Conservation (phyloP, 2,797 vertebrate genomes). For the Pantherophis alleghaniensis region DNA sequence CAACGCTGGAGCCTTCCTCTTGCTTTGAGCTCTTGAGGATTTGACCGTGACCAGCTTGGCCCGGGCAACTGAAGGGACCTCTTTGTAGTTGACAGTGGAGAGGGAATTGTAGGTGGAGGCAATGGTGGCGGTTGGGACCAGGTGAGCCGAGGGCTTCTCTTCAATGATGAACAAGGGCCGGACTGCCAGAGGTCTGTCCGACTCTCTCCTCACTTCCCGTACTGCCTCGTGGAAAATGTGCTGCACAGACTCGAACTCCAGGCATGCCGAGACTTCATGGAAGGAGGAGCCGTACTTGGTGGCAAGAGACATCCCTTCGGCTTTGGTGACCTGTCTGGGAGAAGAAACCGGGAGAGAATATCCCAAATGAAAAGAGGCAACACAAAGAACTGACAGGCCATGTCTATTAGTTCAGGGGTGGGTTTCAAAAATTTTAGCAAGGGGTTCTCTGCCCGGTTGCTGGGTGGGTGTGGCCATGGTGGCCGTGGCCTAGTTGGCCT, state of each 20-base stretch:
- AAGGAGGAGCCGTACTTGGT: slow-evolving; percentile 80
- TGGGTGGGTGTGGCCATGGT: too few species aligned
- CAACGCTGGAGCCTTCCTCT: slow-evolving; percentile 85
- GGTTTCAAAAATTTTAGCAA: too few species aligned
- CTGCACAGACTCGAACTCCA: slow-evolving; percentile 83
- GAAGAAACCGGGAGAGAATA: background rate
- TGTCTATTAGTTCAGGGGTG: background rate
- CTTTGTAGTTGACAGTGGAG: slow-evolving; percentile 78
- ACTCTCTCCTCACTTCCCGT: slow-evolving; percentile 75
- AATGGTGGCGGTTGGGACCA: slow-evolving; percentile 59
- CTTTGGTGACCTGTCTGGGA: slow-evolving; percentile 84
- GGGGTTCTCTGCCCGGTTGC: too few species aligned
- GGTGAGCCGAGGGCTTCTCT: slow-evolving; percentile 72
- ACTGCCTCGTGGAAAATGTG: slow-evolving; percentile 84
- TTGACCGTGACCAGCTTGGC: slow-evolving; percentile 92
- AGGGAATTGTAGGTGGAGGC: slow-evolving; percentile 71
- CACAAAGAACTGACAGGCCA: background rate
- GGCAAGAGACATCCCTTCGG: slow-evolving; percentile 80
- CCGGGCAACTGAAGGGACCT: slow-evolving; percentile 85
- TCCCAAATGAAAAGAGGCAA: background rate
- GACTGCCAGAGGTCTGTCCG: slow-evolving; percentile 54
- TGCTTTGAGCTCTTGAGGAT: slow-evolving; percentile 89
- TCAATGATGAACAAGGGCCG: slow-evolving; percentile 80
- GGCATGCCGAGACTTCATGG: slow-evolving; percentile 87
- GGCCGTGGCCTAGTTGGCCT: too few species aligned